Evolutionary conservation across 2,797 vertebrate genomes (phyloP), one percentile per base, ranked within the genome.

Genomic region (Falco peregrinus): DNA sequence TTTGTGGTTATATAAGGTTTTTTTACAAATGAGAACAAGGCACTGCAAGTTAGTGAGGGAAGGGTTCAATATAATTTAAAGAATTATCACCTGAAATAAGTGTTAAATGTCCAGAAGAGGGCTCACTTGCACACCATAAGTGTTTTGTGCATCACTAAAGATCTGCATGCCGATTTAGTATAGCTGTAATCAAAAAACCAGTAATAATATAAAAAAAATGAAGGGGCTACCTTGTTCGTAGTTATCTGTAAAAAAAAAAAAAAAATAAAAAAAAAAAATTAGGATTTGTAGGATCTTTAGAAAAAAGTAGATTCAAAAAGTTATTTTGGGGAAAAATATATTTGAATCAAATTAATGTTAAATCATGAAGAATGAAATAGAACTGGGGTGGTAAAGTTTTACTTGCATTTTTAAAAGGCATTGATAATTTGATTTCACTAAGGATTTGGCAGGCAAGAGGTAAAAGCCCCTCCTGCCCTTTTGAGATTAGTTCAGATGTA

Each of bases 91-190:
- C 67, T 50, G 47, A 57, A 77, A 16, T 54, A 57, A 39, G 20
- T 41, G 31, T 48, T 9, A 28, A 51, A 31, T 82, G 56, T 11
- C 97, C 98, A 98, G 97, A 76, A 98, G 98, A 98, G 98, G 98
- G 98, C 98, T 95, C 31, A 15, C 96, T 98, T 98, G 97, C 64
- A 95, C 41, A n/a, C 92, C 47, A 39, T 29, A 98, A 96, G 20
- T 11, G 17, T 56, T 70, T 16, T 33, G 29, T 75, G 25, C 6
- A 3, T 86, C 20, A 16, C 61, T 89, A 6, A 84, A 17, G 25
- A 63, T 83, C 87, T 84, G 90, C 57, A 61, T 84, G 86, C 89
- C 6, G 39, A 26, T 74, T 25, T 59, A 28, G 37, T 84, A 9
- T 11, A 48, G 47, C 54, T 60, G 82, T 45, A 88, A 90, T 85